These are phyloP conservation scores for Ochropacha duplaris DNA, from an alignment of 2,888 invertebrate genomes.

Conservation along the genomic window DNA sequence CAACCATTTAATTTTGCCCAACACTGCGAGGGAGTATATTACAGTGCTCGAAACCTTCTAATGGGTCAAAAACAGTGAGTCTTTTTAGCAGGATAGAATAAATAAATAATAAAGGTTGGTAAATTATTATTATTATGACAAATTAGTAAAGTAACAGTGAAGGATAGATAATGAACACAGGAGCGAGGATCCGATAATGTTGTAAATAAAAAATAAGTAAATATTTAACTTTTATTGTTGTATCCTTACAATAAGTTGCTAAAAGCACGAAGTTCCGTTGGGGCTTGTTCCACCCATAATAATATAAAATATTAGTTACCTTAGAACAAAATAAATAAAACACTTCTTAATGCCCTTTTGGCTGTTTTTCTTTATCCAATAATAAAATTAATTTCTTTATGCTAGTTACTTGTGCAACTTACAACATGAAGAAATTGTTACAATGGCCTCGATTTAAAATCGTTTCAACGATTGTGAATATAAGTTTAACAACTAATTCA, in stretches of 20 bases:
- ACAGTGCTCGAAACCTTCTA: too few relatives aligned
- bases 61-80: too few relatives aligned
- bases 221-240: constrained; percentile 67
- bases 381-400: constrained; percentile 69
- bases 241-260: constrained; percentile 72
- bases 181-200: too few relatives aligned
- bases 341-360: constrained; percentile 72
- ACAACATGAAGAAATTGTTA: constrained; percentile 71
- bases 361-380: constrained; percentile 63
- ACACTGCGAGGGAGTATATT: too few relatives aligned
- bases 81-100: too few relatives aligned
- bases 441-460: constrained; percentile 80
- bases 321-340: constrained; percentile 80
- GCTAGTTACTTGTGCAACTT: constrained; percentile 73
- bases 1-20: too few relatives aligned
- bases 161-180: too few relatives aligned
- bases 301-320: constrained; percentile 78
- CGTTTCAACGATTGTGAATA: constrained; percentile 44
- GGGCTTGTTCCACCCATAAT: constrained; percentile 65
- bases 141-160: too few relatives aligned
- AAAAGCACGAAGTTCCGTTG: constrained; percentile 73
- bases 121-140: too few relatives aligned
- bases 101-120: too few relatives aligned
- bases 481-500: constrained; percentile 16
- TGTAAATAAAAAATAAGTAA: constrained; percentile 27